Percentiles rank a stretch among this genome's conserved stretches.
Evolutionary conservation across 92 coral and sea anemone genomes (phyloP).

Genomic region (Nematostella vectensis): DNA sequence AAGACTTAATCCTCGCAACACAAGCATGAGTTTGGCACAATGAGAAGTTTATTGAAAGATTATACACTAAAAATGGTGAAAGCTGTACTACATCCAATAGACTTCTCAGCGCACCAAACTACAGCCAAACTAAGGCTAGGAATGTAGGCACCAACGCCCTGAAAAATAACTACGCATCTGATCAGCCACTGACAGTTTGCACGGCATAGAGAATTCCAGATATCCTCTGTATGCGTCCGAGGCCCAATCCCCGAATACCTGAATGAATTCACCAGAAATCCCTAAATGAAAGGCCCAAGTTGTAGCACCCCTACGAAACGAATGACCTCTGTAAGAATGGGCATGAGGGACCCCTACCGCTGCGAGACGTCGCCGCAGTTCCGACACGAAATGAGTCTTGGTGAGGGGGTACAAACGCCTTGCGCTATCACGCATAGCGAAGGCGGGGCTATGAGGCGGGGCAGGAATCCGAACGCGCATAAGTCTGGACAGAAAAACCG

Average conservation of each 20-base stretch:
- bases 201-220: not conserved
- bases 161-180: too few species aligned
- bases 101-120: too few species aligned
- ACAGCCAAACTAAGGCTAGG: too few species aligned
- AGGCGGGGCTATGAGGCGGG: not conserved
- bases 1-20: too few species aligned
- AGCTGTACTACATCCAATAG: too few species aligned
- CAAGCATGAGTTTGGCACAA: conserved; percentile 1
- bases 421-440: not conserved
- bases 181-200: too few species aligned
- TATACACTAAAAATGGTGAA: not conserved
- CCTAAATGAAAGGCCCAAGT: not conserved
- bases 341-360: not conserved
- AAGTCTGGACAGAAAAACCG: not conserved
- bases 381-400: not conserved
- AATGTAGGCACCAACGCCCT: not conserved
- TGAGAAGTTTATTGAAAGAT: not conserved
- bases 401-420: not conserved
- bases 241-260: not conserved
- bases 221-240: not conserved
- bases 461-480: not conserved
- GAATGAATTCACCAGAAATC: not conserved
- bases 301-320: not conserved
- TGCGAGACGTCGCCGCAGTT: not conserved
- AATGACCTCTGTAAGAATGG: not conserved